phyloP scores from a whole-genome alignment of 2,113 vertebrate genomes.

The Nannospalax galili region DNA sequence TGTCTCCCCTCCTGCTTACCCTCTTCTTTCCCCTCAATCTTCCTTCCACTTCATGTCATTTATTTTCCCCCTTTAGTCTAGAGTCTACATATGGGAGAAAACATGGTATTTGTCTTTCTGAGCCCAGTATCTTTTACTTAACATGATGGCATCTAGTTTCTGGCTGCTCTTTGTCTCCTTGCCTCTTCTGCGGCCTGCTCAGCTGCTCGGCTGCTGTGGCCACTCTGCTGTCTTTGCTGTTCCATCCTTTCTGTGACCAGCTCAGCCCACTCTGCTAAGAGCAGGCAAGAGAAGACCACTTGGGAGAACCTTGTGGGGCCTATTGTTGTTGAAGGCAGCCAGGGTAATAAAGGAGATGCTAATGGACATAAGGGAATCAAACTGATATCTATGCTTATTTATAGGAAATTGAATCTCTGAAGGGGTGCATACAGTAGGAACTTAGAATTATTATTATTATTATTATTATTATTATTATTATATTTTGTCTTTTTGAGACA shows the following conservation, averaged over 20 bases:
- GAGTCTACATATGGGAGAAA: not conserved
- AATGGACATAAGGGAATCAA: too few relatives aligned
- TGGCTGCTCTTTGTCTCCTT: not conserved
- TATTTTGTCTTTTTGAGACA: too few relatives aligned
- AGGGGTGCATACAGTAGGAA: not conserved
- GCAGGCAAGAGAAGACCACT: not conserved
- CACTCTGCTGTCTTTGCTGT: not conserved
- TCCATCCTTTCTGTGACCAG: not conserved
- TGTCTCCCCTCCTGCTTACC: too few relatives aligned
- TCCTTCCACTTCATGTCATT: not conserved
- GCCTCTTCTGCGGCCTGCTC: not conserved
- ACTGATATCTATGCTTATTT: not conserved
- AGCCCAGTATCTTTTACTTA: not conserved
- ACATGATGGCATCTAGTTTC: not conserved
- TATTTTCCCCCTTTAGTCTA: not conserved
- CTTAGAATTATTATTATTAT: too few relatives aligned
- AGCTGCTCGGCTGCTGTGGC: not conserved
- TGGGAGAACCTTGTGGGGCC: not conserved
- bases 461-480: too few relatives aligned
- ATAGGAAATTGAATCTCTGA: not conserved
- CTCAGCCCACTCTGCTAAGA: not conserved
- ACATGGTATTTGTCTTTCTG: not conserved
- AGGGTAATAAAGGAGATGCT: not conserved
- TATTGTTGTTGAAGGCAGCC: not conserved
- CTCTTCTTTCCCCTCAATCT: not conserved